A percentile compares a stretch with the other conserved stretches of the same genome.
Evolutionary conservation across 1,140 invertebrate genomes (phyloP).

Genomic region (Bombus affinis): DNA sequence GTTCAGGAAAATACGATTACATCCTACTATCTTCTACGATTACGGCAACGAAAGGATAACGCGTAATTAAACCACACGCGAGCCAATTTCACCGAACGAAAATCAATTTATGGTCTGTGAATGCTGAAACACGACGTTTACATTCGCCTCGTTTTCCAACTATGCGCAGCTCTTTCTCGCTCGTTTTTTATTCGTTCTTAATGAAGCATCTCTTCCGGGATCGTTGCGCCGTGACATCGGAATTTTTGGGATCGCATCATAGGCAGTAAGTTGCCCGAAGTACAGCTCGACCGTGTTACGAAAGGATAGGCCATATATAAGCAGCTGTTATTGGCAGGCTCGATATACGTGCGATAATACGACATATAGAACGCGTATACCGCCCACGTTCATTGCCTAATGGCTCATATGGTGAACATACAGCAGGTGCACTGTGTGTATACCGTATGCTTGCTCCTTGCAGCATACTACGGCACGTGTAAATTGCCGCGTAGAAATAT

Average conservation of each 20-base stretch:
- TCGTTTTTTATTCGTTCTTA: neutral
- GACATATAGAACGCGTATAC: slow-evolving; percentile 56
- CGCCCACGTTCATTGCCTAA: slow-evolving; percentile 66
- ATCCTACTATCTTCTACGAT: too few relatives aligned
- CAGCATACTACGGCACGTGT: slow-evolving; percentile 4
- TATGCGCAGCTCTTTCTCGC: too few relatives aligned
- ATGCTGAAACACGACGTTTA: too few relatives aligned
- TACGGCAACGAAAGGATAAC: too few relatives aligned
- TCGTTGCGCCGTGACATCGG: neutral
- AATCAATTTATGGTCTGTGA: too few relatives aligned
- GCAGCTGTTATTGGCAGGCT: slow-evolving; percentile 70
- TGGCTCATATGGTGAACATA: slow-evolving; percentile 60
- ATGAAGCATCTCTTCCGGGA: neutral
- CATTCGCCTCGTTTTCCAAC: too few relatives aligned
- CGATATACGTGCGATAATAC: slow-evolving; percentile 68
- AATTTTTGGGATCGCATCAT: slow-evolving; percentile 2
- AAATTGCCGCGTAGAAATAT: slow-evolving; percentile 49
- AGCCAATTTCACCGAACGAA: too few relatives aligned
- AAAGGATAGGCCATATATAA: slow-evolving; percentile 68
- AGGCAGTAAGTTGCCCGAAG: slow-evolving; percentile 52
- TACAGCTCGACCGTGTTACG: slow-evolving; percentile 46
- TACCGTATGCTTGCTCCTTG: slow-evolving; percentile 5
- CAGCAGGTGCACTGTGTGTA: slow-evolving; percentile 15
- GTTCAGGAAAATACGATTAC: too few relatives aligned
- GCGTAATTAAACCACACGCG: too few relatives aligned